Evolutionary conservation across 2,888 invertebrate species (phyloP).

Genomic region (Adelphocoris suturalis): DNA sequence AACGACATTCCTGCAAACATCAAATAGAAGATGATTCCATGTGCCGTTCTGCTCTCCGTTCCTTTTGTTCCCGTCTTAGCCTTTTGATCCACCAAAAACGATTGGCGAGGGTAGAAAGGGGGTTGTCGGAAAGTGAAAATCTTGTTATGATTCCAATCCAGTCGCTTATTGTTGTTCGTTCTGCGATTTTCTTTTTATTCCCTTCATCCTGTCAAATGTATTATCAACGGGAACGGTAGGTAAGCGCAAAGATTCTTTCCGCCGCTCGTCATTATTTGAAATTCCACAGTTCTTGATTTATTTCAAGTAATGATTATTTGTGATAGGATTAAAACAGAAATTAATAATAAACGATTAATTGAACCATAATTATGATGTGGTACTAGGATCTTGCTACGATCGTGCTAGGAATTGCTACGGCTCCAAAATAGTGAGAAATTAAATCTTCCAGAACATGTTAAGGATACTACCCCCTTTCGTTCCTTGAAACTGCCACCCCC

Average conservation of each 20-base stretch:
- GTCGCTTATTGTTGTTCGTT: conserved; percentile 28
- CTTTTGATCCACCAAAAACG: neutral
- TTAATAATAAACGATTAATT: too few relatives aligned
- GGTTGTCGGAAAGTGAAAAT: conserved; percentile 35
- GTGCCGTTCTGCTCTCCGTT: neutral
- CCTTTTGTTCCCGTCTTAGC: conserved; percentile 16
- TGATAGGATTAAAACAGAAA: too few relatives aligned
- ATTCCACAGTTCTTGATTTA: too few relatives aligned
- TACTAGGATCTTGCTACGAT: too few relatives aligned
- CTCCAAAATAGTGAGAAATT: too few relatives aligned
- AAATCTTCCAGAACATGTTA: too few relatives aligned
- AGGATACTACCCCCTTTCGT: too few relatives aligned
- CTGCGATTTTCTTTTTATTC: conserved; percentile 26
- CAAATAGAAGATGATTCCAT: conserved; percentile 23
- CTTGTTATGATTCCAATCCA: conserved; percentile 19
- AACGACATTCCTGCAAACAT: conserved; percentile 36
- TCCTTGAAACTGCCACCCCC: too few relatives aligned
- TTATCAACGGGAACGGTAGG: neutral
- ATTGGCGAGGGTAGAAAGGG: neutral
- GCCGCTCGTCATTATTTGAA: too few relatives aligned
- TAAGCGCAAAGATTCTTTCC: neutral
- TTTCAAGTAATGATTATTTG: too few relatives aligned
- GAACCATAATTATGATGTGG: too few relatives aligned
- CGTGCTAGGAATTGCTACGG: too few relatives aligned
- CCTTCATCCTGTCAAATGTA: neutral